phyloP scores from a whole-genome alignment of 2,113 vertebrate species.

The Anoplopoma fimbria region DNA sequence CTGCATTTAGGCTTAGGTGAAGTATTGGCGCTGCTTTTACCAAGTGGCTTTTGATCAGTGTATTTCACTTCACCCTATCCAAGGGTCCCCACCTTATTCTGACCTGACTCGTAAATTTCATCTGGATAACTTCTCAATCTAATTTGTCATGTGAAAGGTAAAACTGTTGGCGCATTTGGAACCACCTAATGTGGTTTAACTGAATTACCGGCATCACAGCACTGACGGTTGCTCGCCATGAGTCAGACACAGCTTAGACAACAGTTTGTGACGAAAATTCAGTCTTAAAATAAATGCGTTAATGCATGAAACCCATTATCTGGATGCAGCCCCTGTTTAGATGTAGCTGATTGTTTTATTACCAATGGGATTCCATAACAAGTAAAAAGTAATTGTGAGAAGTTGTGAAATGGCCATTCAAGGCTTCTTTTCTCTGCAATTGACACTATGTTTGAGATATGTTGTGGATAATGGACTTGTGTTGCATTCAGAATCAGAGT shows the following conservation, averaged over 20 bases:
- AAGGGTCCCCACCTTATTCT: background rate
- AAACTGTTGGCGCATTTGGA: slow-evolving; percentile 51
- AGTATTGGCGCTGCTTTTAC: slow-evolving; percentile 6
- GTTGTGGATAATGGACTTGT: background rate
- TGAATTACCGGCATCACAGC: slow-evolving; percentile 41
- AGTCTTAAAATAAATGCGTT: background rate
- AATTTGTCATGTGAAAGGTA: slow-evolving; percentile 49
- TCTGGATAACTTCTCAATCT: slow-evolving; percentile 37
- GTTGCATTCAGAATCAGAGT: background rate
- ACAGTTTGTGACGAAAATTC: background rate
- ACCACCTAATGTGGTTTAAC: slow-evolving; percentile 39
- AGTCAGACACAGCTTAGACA: slow-evolving; percentile 4
- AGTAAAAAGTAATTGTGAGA: background rate
- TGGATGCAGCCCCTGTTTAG: background rate
- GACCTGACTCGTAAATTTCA: slow-evolving; percentile 29
- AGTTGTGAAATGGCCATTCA: background rate
- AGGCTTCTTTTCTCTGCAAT: background rate
- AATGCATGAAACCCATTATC: background rate
- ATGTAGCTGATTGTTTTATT: background rate
- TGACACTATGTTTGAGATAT: background rate
- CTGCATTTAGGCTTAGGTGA: slow-evolving; percentile 16
- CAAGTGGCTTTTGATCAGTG: slow-evolving; percentile 37
- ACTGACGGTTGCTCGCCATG: background rate
- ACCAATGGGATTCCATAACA: background rate
- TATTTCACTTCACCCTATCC: slow-evolving; percentile 16